Conservation (phyloP, 2,113 vertebrate species). For the Tachycineta bicolor region DNA sequence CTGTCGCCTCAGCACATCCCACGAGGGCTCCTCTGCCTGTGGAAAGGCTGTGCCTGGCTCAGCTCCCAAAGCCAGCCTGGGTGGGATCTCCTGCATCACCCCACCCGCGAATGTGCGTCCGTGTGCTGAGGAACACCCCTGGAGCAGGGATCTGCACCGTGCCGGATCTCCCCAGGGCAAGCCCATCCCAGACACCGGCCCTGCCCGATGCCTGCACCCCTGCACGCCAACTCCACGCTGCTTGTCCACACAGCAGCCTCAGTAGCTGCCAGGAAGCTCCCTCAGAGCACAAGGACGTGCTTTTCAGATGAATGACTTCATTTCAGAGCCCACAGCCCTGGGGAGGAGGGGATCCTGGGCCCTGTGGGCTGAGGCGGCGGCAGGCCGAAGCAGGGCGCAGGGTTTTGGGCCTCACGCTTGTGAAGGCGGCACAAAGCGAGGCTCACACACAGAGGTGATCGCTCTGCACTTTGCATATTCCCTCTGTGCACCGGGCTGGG, state of each 20-base stretch:
- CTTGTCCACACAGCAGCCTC: background rate
- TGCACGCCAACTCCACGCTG: fast-evolving
- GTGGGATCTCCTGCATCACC: background rate
- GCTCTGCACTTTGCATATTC: slow-evolving; percentile 51
- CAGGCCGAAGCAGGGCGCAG: background rate
- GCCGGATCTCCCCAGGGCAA: background rate
- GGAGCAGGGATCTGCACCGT: fast-evolving
- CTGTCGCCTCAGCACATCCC: fast-evolving
- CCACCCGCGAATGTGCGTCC: background rate
- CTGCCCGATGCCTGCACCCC: background rate
- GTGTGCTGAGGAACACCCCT: fast-evolving
- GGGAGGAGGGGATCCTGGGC: background rate
- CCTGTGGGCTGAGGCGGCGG: background rate
- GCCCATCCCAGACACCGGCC: background rate
- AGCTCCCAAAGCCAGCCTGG: background rate
- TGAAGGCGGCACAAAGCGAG: background rate
- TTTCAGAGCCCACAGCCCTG: background rate
- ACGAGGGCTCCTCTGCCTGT: fast-evolving
- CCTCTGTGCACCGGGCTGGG: slow-evolving; percentile 19
- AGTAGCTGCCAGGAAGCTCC: background rate
- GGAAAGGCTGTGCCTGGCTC: background rate
- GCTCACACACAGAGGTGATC: background rate
- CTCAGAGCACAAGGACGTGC: background rate
- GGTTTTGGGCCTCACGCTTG: fast-evolving
- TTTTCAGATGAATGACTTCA: background rate